Evolutionary conservation across 2,113 vertebrate genomes (phyloP).

Genomic region (Sinocyclocheilus rhinocerous): DNA sequence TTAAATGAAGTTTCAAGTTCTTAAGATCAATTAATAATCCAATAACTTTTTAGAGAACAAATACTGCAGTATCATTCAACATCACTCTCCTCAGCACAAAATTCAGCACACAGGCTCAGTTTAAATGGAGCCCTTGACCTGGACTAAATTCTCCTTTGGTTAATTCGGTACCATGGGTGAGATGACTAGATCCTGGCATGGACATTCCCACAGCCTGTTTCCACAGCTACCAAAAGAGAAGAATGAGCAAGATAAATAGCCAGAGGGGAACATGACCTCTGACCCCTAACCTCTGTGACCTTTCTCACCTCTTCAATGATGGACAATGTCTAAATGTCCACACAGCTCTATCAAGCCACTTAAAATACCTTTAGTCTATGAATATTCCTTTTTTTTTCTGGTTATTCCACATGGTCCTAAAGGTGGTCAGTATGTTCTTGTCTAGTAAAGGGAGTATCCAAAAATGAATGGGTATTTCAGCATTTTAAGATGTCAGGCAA

Average conservation of each 20-base stretch:
- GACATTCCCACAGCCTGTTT: conserved; percentile 11
- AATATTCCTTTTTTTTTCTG: neutral
- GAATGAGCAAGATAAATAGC: conserved; percentile 38
- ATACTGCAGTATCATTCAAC: neutral
- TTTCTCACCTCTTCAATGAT: neutral
- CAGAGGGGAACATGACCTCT: conserved; percentile 8
- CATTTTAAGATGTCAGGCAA: neutral
- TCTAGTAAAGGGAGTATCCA: neutral
- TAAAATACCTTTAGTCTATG: neutral
- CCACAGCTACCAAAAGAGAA: conserved; percentile 12
- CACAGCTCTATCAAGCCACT: neutral
- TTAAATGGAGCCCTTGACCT: conserved; percentile 13
- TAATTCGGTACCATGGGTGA: neutral
- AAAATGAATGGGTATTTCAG: neutral
- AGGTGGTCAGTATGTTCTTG: neutral
- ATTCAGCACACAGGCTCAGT: neutral
- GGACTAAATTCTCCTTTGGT: neutral
- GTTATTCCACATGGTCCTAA: neutral
- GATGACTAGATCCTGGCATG: neutral
- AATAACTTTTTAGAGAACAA: neutral
- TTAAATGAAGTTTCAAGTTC: too few relatives aligned
- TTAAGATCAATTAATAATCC: too few relatives aligned
- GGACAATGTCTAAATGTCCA: neutral
- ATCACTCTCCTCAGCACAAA: neutral
- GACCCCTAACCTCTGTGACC: conserved; percentile 20